Evolutionary conservation across 2,888 invertebrate genomes (phyloP).

Genomic region (Helobdella robusta): DNA sequence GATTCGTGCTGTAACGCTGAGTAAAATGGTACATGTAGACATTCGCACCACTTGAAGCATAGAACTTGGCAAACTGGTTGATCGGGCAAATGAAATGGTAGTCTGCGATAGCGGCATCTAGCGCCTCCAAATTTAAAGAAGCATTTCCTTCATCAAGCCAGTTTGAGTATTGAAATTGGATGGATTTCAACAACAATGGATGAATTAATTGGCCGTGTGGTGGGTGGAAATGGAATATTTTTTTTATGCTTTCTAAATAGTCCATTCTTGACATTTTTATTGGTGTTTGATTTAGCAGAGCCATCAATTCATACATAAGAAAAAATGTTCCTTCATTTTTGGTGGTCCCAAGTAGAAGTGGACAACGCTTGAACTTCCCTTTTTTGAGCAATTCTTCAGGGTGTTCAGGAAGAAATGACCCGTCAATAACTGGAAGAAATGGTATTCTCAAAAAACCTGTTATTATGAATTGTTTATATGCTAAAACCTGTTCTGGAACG

Average conservation of each 20-base stretch:
- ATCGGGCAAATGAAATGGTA: conserved; percentile 89
- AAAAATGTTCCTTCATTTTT: conserved; percentile 88
- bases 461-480: conserved; percentile 34
- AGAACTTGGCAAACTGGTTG: conserved; percentile 79
- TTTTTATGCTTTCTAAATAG: conserved; percentile 66
- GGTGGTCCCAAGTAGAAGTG: conserved; percentile 81
- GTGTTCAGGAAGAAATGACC: conserved; percentile 73
- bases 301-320: conserved; percentile 71
- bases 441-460: conserved; percentile 69
- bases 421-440: conserved; percentile 89
- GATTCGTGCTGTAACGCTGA: conserved; percentile 66
- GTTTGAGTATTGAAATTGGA: conserved; percentile 84
- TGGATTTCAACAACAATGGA: conserved; percentile 66
- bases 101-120: conserved; percentile 88
- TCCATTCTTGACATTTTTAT: conserved; percentile 65
- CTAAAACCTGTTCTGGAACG: conserved; percentile 31
- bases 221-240: conserved; percentile 65
- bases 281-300: conserved; percentile 34
- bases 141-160: conserved; percentile 80
- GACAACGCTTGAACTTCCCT: conserved; percentile 82
- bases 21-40: conserved; percentile 82
- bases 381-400: conserved; percentile 62
- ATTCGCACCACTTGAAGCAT: conserved; percentile 76
- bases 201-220: conserved; percentile 55
- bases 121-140: conserved; percentile 68